Conservation (phyloP, 2,888 invertebrate species). For the Rhamnusium bicolor region DNA sequence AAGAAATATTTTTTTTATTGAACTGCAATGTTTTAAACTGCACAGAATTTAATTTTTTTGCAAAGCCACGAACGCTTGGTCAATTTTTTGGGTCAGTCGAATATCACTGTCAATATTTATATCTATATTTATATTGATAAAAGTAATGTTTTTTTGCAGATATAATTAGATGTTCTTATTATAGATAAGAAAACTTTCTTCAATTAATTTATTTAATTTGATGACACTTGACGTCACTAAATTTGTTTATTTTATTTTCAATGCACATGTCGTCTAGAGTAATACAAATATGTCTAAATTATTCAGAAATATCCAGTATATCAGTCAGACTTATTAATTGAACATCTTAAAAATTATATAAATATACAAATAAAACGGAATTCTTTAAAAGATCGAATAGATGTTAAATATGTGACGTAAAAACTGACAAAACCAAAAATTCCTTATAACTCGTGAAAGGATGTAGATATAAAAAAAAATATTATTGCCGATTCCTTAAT, state of each 20-base stretch:
- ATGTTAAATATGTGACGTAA: too few relatives aligned
- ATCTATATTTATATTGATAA: neutral
- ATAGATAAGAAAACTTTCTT: neutral
- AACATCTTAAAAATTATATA: neutral
- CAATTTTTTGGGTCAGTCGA: too few relatives aligned
- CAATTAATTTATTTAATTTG: neutral
- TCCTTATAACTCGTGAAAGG: too few relatives aligned
- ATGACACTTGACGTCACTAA: neutral
- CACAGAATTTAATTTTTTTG: too few relatives aligned
- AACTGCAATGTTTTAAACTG: too few relatives aligned
- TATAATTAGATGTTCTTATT: neutral
- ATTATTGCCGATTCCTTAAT: too few relatives aligned
- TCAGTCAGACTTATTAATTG: neutral
- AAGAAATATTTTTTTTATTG: too few relatives aligned
- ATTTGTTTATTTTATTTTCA: slow-evolving; percentile 1
- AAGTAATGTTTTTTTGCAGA: neutral
- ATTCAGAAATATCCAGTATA: neutral
- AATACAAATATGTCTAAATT: neutral
- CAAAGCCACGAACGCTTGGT: too few relatives aligned
- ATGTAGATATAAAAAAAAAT: too few relatives aligned
- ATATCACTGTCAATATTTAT: neutral
- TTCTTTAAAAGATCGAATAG: too few relatives aligned
- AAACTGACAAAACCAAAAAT: too few relatives aligned
- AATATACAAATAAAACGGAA: too few relatives aligned
- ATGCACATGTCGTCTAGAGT: slow-evolving; percentile 3